Base-by-base conservation (phyloP, 2,888 invertebrate genomes). In the Eupithecia insigniata region DNA sequence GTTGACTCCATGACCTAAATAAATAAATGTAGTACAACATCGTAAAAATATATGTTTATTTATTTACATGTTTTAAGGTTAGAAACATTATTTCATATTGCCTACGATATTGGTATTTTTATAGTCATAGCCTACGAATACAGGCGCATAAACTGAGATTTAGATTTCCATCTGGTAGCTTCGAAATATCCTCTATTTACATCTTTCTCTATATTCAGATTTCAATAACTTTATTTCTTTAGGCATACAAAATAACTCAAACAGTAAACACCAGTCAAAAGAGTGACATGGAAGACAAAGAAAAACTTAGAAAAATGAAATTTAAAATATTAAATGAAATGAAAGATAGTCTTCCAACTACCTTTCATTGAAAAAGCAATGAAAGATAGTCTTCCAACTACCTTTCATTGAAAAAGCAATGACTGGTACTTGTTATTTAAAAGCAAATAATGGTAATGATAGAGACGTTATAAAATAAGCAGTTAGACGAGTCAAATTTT, bases 261-360 rank as follows among this genome's bases (percentile, higher is more conserved):
- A 90, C 89, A 30, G 61, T 32, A 14, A 85, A 82, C 69, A 80
- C 68, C 10, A 76, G 70, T 62, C 65, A 73, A 28, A 79, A 77
- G 22, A 83, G 72, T 66, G 80, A 77, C 69, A 51, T 74, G 32
- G 84, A 95, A 79, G 95, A 96, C 81, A 95, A 95, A 82, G 95
- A 95, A 83, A 95, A 95, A 84, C 89, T 97, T 36, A 96, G 96
- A 85, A 96, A 96, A 88, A n/a, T n/a, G n/a, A n/a, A n/a, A n/a
- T n/a, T n/a, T n/a, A n/a, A n/a, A n/a, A 96, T 96, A 95, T 87
- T 97, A 76, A 96, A 96, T 82, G 96, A 97, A 92, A 96, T 97
- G 96, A 97, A 96, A 88, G 95, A 97, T 86, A 96, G 96, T 16
- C 89, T 97, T 74, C 96, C 96, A 0, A 96, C n/a, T n/a, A n/a